Evolutionary conservation across 2,113 vertebrate species (phyloP).

Genomic region (Aptenodytes forsteri): DNA sequence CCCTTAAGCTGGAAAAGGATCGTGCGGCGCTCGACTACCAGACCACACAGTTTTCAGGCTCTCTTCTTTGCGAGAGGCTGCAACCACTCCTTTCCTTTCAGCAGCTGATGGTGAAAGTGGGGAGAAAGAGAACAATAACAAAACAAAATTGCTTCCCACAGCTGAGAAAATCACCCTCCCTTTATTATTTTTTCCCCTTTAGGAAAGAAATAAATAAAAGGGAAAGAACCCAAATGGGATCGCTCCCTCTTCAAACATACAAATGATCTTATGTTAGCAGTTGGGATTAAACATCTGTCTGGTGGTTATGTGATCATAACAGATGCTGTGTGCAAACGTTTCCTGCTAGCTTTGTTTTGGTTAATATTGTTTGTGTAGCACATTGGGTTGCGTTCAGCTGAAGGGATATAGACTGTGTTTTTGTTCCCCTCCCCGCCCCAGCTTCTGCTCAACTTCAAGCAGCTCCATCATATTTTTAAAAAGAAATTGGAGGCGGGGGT

Average conservation of each 20-base stretch:
- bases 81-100: slow-evolving; percentile 35
- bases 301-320: slow-evolving; percentile 89
- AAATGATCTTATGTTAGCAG: slow-evolving; percentile 93
- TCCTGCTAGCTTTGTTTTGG: slow-evolving; percentile 85
- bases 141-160: slow-evolving; percentile 56
- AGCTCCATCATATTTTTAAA: slow-evolving; percentile 68
- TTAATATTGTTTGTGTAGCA: slow-evolving; percentile 87
- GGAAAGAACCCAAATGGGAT: slow-evolving; percentile 85
- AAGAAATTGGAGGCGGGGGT: slow-evolving; percentile 41
- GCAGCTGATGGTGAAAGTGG: slow-evolving; percentile 69
- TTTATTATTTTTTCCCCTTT: slow-evolving; percentile 65
- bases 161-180: slow-evolving; percentile 72
- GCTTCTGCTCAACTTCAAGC: slow-evolving; percentile 68
- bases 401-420: slow-evolving; percentile 72
- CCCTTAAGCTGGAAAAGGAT: slow-evolving; percentile 68
- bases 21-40: not conserved
- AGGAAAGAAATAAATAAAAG: slow-evolving; percentile 81
- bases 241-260: slow-evolving; percentile 87
- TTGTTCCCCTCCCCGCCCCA: slow-evolving; percentile 40
- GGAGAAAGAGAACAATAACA: slow-evolving; percentile 60
- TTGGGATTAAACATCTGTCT: slow-evolving; percentile 97
- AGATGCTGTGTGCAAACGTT: slow-evolving; percentile 86
- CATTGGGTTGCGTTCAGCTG: slow-evolving; percentile 83
- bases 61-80: slow-evolving; percentile 34
- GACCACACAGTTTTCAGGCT: slow-evolving; percentile 74